Evolutionary conservation across 2,797 vertebrate species (phyloP).

Genomic region (Phalloptychus januarius): DNA sequence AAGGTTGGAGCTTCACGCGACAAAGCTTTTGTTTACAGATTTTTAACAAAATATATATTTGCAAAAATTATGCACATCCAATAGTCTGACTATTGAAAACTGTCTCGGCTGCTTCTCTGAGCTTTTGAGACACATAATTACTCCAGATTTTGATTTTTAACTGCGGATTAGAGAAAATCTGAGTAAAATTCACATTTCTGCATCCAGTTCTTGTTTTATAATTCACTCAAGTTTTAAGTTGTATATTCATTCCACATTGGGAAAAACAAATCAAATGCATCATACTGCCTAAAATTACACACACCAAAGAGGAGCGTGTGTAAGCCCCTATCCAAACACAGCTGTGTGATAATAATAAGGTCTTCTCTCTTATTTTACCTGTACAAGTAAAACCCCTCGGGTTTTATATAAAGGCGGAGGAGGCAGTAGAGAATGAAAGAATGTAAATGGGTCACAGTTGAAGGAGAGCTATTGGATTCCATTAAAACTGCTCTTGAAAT

Average conservation of each 20-base stretch:
- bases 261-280: background rate
- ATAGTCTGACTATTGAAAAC: background rate
- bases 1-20: background rate
- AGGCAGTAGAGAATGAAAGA: conserved; percentile 31
- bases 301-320: background rate
- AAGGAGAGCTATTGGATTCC: conserved; percentile 22
- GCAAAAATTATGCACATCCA: background rate
- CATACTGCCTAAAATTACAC: background rate
- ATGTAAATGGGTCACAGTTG: conserved; percentile 48
- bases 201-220: background rate
- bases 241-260: background rate
- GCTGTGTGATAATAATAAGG: background rate
- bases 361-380: conserved; percentile 12
- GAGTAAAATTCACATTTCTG: background rate
- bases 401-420: conserved; percentile 34
- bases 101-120: background rate
- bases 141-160: background rate
- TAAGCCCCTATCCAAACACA: background rate
- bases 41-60: background rate
- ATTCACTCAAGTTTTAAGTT: background rate
- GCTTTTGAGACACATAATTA: background rate
- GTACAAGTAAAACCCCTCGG: conserved; percentile 28
- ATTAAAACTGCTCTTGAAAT: conserved; percentile 13
- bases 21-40: background rate
- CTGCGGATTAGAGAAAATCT: conserved; percentile 1